Evolutionary conservation across 2,888 invertebrate genomes (phyloP).

Genomic region (Pherbina coryleti): DNA sequence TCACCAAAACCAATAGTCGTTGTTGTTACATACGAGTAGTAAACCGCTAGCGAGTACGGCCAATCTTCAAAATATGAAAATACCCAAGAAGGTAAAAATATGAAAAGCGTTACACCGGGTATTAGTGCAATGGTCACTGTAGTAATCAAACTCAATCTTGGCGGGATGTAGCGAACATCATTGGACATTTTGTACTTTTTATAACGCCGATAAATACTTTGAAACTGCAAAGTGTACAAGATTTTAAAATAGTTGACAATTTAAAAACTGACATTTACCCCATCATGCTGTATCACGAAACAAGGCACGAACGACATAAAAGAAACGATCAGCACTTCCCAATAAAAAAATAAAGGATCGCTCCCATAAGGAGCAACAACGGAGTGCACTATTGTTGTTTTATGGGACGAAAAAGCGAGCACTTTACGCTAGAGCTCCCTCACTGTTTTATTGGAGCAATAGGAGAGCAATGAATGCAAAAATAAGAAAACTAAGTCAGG

Average conservation of each 20-base stretch:
- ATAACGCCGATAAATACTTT: conserved; percentile 83
- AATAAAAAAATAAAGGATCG: too few species aligned
- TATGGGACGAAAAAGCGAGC: too few species aligned
- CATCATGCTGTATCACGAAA: too few species aligned
- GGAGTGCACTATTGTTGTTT: too few species aligned
- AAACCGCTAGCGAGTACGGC: conserved; percentile 86
- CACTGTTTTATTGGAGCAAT: too few species aligned
- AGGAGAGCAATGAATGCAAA: too few species aligned
- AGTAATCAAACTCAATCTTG: conserved; percentile 79
- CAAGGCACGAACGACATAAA: too few species aligned
- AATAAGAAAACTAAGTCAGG: too few species aligned
- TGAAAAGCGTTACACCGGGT: conserved; percentile 90
- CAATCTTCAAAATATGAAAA: conserved; percentile 89
- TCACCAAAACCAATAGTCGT: conserved; percentile 96
- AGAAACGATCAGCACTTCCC: too few species aligned
- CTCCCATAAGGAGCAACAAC: too few species aligned
- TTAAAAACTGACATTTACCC: background rate
- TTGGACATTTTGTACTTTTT: conserved; percentile 77
- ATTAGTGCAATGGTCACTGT: conserved; percentile 87
- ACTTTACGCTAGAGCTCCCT: too few species aligned
- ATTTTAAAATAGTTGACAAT: background rate
- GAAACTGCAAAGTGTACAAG: conserved; percentile 73
- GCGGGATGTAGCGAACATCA: conserved; percentile 76
- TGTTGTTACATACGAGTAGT: conserved; percentile 88
- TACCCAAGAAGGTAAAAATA: conserved; percentile 86